phyloP scores from a whole-genome alignment of 2,797 vertebrate genomes.

The Danionella dracula region DNA sequence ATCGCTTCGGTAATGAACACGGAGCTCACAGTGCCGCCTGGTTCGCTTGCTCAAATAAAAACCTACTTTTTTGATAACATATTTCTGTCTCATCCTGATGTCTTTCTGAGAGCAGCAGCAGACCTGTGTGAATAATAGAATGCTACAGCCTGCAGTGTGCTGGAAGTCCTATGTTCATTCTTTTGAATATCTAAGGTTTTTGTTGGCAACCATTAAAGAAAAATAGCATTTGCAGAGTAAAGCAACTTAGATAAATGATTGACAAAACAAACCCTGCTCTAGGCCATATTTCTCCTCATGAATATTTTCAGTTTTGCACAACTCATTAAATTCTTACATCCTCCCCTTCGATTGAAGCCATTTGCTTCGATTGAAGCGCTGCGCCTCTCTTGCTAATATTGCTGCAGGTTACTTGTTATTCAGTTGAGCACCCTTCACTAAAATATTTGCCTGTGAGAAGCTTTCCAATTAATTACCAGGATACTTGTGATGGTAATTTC shows the following conservation, averaged over 20 bases:
- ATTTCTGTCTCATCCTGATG: conserved; percentile 46
- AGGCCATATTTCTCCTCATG: neutral
- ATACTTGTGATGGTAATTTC: conserved; percentile 48
- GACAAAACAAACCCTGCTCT: conserved; percentile 10
- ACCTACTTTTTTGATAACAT: no score
- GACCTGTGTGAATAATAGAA: neutral
- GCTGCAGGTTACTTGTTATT: neutral
- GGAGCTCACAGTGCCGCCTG: conserved; percentile 72
- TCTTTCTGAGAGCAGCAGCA: conserved; percentile 55
- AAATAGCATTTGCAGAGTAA: neutral
- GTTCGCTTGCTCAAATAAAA: conserved; percentile 66
- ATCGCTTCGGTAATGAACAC: conserved; percentile 67
- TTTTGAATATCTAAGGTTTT: neutral
- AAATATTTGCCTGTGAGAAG: conserved; percentile 20
- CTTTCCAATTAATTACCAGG: conserved; percentile 47
- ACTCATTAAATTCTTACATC: conserved; percentile 3
- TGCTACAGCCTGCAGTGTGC: conserved; percentile 3
- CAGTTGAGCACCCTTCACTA: neutral
- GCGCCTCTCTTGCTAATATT: neutral
- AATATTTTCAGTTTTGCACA: neutral
- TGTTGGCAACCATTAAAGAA: neutral
- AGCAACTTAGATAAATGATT: conserved; percentile 8
- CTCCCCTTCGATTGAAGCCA: neutral
- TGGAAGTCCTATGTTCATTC: neutral
- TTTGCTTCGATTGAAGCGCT: neutral